Evolutionary conservation across 2,797 vertebrate genomes (phyloP).

Genomic region (Staurois parvus): DNA sequence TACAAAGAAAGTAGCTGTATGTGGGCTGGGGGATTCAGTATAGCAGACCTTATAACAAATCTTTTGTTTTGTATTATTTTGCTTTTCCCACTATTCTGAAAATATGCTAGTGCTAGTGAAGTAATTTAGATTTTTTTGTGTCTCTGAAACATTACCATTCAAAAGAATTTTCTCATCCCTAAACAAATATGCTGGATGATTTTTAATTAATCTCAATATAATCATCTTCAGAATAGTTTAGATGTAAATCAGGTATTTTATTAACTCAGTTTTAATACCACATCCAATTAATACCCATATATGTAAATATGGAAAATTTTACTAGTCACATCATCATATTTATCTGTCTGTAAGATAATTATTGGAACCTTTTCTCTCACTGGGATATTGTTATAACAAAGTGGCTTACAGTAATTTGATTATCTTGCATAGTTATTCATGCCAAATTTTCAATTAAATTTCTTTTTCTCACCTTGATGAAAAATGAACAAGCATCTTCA

Average conservation of each 20-base stretch:
- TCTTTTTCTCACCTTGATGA: slow-evolving; percentile 35
- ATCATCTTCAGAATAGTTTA: slow-evolving; percentile 3
- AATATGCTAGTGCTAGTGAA: too few relatives aligned
- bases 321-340: slow-evolving; percentile 29
- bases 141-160: too few relatives aligned
- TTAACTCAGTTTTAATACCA: slow-evolving; percentile 24
- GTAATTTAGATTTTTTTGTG: too few relatives aligned
- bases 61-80: too few relatives aligned
- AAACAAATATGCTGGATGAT: slow-evolving; percentile 3
- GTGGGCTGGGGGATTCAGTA: too few relatives aligned
- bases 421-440: slow-evolving; percentile 29
- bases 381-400: slow-evolving; percentile 41
- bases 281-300: slow-evolving; percentile 42
- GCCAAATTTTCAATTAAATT: slow-evolving; percentile 39
- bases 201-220: slow-evolving; percentile 28
- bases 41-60: too few relatives aligned
- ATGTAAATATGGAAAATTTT: slow-evolving; percentile 43
- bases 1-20: too few relatives aligned
- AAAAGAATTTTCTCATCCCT: not conserved
- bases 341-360: slow-evolving; percentile 47
- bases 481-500: slow-evolving; percentile 20
- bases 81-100: too few relatives aligned
- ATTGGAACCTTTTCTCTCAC: slow-evolving; percentile 21
- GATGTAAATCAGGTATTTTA: slow-evolving; percentile 36
- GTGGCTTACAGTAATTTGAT: slow-evolving; percentile 45